phyloP scores from a whole-genome alignment of 35 echinoderm and acorn worm genomes.

The Eucidaris tribuloides region DNA sequence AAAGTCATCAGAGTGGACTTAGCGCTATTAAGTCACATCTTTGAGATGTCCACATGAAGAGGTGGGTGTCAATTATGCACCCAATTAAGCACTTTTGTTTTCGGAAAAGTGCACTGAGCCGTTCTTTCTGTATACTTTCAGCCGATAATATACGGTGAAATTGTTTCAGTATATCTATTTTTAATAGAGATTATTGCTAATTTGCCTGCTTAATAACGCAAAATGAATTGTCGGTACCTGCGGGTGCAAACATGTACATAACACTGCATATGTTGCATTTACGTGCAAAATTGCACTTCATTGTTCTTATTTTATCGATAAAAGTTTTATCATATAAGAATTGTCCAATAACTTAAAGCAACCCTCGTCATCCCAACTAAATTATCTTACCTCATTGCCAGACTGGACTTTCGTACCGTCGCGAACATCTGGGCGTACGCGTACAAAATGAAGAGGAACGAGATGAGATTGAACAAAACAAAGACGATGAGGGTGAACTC shows the following conservation, averaged over 20 bases:
- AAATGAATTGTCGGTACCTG: too few species aligned
- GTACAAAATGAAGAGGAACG: conserved; percentile 86
- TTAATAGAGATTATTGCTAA: too few species aligned
- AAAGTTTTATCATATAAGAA: background rate
- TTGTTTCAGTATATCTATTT: too few species aligned
- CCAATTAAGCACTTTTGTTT: too few species aligned
- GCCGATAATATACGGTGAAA: too few species aligned
- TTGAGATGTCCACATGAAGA: too few species aligned
- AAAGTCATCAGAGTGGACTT: too few species aligned
- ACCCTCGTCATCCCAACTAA: background rate
- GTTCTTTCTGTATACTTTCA: too few species aligned
- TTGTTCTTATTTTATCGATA: background rate
- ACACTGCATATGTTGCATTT: background rate
- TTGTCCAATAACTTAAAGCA: background rate
- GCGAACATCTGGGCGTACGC: conserved; percentile 92
- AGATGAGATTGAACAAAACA: conserved; percentile 74
- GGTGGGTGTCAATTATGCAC: too few species aligned
- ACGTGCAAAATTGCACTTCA: background rate
- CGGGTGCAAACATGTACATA: background rate
- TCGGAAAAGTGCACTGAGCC: too few species aligned
- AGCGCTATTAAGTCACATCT: too few species aligned
- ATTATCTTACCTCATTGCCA: conserved; percentile 61
- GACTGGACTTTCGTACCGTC: conserved; percentile 69
- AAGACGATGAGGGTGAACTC: conserved; percentile 87
- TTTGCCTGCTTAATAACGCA: too few species aligned